Evolutionary conservation across 2,113 vertebrate species (phyloP), one percentile per base, ranked within the genome.

Genomic region (Cygnus atratus): DNA sequence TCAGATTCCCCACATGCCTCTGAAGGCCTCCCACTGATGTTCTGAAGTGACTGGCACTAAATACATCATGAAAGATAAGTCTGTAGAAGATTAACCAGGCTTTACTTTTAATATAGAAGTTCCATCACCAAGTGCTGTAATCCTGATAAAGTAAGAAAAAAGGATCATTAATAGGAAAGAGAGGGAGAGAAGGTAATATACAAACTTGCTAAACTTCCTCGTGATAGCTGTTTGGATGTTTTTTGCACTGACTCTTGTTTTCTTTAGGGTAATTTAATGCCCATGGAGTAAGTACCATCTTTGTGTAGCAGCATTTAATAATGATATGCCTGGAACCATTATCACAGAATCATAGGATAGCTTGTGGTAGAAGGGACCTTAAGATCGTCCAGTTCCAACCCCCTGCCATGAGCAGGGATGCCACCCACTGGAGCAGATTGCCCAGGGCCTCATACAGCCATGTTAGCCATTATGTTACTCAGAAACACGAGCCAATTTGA

Each of bases 211-310:
- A 44, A 74, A 87, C 65, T 81, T 67, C 48, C 8, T 88, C 16
- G 4, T 37, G 57, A 28, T 59, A 52, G 35, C 55, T 85, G 35
- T 43, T 72, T 72, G 31, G 52, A 26, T 33, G 3, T 12, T 80
- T 85, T 72, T 94, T 31, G 17, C 85, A 24, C 57, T 86, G 70
- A 48, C 35, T 92, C 13, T 6, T 2, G 20, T 26, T 93, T 93
- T 95, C 57, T 85, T 25, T 89, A 66, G 88, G 24, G n/a, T 82
- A 57, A 59, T 87, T 76, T 57, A 63, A 76, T 77, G 26, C n/a
- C 78, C 39, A 17, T 65, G 66, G 79, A 54, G 8, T 71, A 70
- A 86, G 20, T 44, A 37, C 63, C 12, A n/a, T 19, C 43, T 74
- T 67, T 61, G 52, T 74, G 44, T 68, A 71, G 68, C 54, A 26